Base-by-base conservation (phyloP, 1,140 invertebrate genomes). In the Cheumatopsyche charites region DNA sequence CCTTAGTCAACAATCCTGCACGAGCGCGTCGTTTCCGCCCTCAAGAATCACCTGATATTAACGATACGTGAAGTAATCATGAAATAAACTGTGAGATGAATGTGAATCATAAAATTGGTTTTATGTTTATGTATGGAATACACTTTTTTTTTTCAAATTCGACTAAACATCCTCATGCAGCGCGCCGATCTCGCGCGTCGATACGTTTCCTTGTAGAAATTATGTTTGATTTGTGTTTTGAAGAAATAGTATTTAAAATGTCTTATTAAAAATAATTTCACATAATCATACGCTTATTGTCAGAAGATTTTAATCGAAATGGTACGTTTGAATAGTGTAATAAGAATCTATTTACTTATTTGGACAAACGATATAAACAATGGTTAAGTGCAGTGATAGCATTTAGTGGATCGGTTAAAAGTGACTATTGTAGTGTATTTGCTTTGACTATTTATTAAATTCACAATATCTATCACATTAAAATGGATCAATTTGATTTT, bases 1-100 rank as follows among this genome's bases (percentile, higher is more conserved):
- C 82, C 4, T 29, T 52, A 41, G 70, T 42, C 3, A 72, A 73
- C 45, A 75, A 73, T 61, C 69, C 75, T 3, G 75, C 75, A 17
- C 62, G 72, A n/a, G 69, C 69, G 12, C 69, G 72, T n/a, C 72
- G 75, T 26, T 72, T 72, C 61, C 72, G 69, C 15, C 71, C 71
- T 17, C 70, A 63, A 66, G 52, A 67, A 52, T 23, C 71, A 9
- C 52, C 67, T n/a, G 58, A 70, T 61, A 25, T 62, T 26, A 45
- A 52, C 23, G 67, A 70, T 19, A 62, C 67, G 36, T 70, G 67
- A 70, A 25, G 52, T 55, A 49, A 41, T 58, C 25, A 11, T 52
- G 25, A 58, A 43, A 67, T 36, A 29, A 13, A 9, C 17, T 36
- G 47, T 70, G 21, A 49, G 15, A 7, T 36, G 2, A 61, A 52